These are phyloP conservation scores for Macropus fuliginosus DNA, from an alignment of 2,797 vertebrate species.

Conservation along the genomic window DNA sequence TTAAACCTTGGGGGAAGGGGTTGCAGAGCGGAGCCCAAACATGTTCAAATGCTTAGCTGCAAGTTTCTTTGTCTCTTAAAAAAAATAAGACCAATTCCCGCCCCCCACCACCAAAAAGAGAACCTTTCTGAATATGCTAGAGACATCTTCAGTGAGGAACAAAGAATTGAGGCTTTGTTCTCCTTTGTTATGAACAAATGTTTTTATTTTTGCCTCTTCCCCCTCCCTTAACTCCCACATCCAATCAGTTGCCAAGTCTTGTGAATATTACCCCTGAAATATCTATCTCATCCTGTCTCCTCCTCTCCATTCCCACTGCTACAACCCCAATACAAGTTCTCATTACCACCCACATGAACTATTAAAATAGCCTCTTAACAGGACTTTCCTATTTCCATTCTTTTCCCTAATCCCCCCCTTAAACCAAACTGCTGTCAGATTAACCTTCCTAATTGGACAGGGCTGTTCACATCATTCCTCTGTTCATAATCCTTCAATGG, in stretches of 20 bases:
- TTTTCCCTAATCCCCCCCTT: background rate
- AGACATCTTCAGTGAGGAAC: background rate
- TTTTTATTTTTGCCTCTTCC: conserved; percentile 1
- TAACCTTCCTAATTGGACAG: background rate
- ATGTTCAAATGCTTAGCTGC: background rate
- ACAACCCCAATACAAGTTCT: background rate
- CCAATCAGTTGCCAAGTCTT: background rate
- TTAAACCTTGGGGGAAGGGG: background rate
- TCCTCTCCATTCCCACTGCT: background rate
- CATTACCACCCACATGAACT: background rate
- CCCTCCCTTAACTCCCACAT: background rate
- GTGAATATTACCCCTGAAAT: background rate
- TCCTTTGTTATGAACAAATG: conserved; percentile 16
- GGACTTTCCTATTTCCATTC: background rate
- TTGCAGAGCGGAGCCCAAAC: background rate
- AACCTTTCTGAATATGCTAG: background rate
- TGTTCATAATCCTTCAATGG: background rate
- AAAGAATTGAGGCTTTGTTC: background rate
- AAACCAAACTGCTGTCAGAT: background rate
- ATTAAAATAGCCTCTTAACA: background rate
- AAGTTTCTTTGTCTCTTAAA: background rate
- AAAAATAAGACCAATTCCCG: background rate
- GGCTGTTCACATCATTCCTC: background rate
- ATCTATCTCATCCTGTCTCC: background rate
- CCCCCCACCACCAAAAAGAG: background rate